Percentiles rank a stretch among this genome's conserved stretches.
These are phyloP conservation scores for Trichacis sp. DNA, from an alignment of 2,888 invertebrate genomes.

Conservation along the genomic window DNA sequence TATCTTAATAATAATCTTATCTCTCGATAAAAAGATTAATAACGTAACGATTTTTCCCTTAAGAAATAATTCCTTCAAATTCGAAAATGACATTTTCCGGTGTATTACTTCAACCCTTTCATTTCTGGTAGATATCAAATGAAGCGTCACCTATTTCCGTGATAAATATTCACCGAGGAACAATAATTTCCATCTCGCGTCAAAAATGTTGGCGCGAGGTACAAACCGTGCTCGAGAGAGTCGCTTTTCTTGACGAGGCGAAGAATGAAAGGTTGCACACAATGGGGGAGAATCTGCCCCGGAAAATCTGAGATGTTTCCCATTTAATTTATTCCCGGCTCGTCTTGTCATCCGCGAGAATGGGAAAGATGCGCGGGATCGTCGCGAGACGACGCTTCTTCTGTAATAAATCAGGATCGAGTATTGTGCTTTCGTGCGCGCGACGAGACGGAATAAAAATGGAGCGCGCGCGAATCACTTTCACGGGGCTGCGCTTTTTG, in stretches of 20 bases:
- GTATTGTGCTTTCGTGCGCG: neutral
- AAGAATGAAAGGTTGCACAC: neutral
- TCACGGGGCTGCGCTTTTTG: neutral
- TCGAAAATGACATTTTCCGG: too few relatives aligned
- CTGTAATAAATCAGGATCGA: conserved; percentile 12
- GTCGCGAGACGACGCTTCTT: conserved; percentile 5
- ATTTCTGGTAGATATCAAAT: too few relatives aligned
- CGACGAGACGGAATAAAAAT: conserved; percentile 5
- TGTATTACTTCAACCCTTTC: too few relatives aligned
- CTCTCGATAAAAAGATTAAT: too few relatives aligned
- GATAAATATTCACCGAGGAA: neutral
- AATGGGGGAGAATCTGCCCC: neutral
- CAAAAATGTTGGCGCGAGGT: conserved; percentile 38
- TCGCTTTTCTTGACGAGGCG: conserved; percentile 4
- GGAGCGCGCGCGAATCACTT: neutral
- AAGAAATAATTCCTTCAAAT: too few relatives aligned
- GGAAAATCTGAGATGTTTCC: conserved; percentile 13
- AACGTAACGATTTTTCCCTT: too few relatives aligned
- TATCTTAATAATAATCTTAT: too few relatives aligned
- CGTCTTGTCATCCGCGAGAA: conserved; percentile 12
- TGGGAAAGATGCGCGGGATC: conserved; percentile 7
- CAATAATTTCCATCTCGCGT: conserved; percentile 17
- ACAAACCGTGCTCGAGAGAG: conserved; percentile 3
- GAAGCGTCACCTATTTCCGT: too few relatives aligned
- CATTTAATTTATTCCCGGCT: conserved; percentile 16